Conservation (phyloP, 1,140 invertebrate genomes). For the Druon quercuslanigerum region DNA sequence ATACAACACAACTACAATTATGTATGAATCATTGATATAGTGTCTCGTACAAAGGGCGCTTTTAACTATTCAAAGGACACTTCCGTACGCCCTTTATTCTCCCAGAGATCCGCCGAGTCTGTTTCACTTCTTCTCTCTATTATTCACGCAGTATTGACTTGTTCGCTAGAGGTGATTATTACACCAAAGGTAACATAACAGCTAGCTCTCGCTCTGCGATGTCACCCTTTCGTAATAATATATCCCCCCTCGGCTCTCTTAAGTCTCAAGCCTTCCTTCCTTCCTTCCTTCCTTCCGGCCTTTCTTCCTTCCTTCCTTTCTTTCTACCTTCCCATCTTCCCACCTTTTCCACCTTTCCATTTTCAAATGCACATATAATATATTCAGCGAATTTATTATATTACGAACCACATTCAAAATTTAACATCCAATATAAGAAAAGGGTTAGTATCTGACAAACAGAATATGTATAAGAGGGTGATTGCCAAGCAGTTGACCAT, state of each 20-base stretch:
- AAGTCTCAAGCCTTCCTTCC: too few species aligned
- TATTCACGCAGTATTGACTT: constrained; percentile 33
- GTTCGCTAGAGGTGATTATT: constrained; percentile 17
- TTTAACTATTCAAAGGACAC: constrained; percentile 56
- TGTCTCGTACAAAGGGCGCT: constrained; percentile 48
- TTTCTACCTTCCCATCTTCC: too few species aligned
- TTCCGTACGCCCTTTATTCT: constrained; percentile 46
- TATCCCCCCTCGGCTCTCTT: too few species aligned
- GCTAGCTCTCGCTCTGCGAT: not conserved
- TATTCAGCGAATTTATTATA: too few species aligned
- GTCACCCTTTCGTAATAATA: not conserved
- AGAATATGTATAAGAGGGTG: too few species aligned
- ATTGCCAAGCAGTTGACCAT: too few species aligned
- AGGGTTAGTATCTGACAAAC: too few species aligned
- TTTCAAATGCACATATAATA: too few species aligned
- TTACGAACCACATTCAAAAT: too few species aligned
- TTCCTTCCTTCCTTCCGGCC: not conserved
- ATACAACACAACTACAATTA: constrained; percentile 55
- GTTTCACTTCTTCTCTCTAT: constrained; percentile 35
- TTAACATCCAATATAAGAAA: too few species aligned
- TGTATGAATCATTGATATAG: constrained; percentile 56
- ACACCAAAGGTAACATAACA: constrained; percentile 24
- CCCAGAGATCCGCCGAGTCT: constrained; percentile 45
- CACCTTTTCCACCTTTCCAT: too few species aligned
- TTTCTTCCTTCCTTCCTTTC: too few species aligned